phyloP scores from a whole-genome alignment of 2,888 invertebrate species.

The Argyresthia goedartella region DNA sequence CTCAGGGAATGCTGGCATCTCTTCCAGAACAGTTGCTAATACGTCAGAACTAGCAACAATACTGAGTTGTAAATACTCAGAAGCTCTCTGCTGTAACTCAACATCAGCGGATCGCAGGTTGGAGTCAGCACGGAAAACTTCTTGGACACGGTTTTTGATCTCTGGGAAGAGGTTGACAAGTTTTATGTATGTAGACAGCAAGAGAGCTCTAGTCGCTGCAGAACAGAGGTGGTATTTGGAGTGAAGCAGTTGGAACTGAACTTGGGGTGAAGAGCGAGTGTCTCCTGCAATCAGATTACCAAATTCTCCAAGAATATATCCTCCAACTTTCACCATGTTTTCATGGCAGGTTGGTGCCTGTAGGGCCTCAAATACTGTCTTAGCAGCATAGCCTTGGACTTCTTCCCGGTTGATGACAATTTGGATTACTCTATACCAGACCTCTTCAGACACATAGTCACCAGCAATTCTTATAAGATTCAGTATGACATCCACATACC shows the following conservation, averaged over 20 bases:
- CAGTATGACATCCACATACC: slow-evolving; percentile 98
- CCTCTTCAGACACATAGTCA: slow-evolving; percentile 99
- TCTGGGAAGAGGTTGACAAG: slow-evolving; percentile 99
- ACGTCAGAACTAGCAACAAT: slow-evolving; percentile 97
- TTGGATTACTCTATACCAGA: slow-evolving; percentile 99
- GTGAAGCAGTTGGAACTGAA: slow-evolving; percentile 98
- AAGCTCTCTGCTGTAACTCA: slow-evolving; percentile 97
- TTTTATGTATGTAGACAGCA: slow-evolving; percentile 98
- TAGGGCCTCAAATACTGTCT: slow-evolving; percentile 98
- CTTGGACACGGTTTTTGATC: slow-evolving; percentile 95
- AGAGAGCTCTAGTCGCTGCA: slow-evolving; percentile 94
- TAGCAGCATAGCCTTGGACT: slow-evolving; percentile 99
- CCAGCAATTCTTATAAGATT: slow-evolving; percentile 99
- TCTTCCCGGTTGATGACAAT: slow-evolving; percentile 99
- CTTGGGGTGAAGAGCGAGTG: slow-evolving; percentile 94
- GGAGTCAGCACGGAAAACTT: slow-evolving; percentile 94
- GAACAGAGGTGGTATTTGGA: slow-evolving; percentile 99
- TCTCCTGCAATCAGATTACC: slow-evolving; percentile 99
- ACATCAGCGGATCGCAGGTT: slow-evolving; percentile 98
- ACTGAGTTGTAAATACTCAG: slow-evolving; percentile 97
- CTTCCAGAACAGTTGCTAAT: slow-evolving; percentile 97
- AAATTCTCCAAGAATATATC: slow-evolving; percentile 98
- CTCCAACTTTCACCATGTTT: slow-evolving; percentile 99
- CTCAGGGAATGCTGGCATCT: slow-evolving; percentile 99
- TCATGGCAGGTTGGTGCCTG: slow-evolving; percentile 99